A percentile compares a stretch with the other conserved stretches of the same genome.
Evolutionary conservation across 2,797 vertebrate genomes (phyloP).

Genomic region (Apogon talboti): DNA sequence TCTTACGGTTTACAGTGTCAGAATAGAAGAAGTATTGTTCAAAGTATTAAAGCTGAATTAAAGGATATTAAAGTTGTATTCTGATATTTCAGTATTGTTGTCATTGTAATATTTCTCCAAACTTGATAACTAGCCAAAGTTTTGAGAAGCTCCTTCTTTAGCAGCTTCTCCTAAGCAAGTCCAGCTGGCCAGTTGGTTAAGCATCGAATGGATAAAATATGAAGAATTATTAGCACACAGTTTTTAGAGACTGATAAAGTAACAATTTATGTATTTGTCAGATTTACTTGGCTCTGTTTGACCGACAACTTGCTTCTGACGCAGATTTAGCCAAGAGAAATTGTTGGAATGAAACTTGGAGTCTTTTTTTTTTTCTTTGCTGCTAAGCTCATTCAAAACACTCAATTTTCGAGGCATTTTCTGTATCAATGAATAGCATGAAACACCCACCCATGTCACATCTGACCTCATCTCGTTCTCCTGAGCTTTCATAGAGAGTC

Average conservation of each 20-base stretch:
- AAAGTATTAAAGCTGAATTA: neutral
- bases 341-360: slow-evolving; percentile 16
- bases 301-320: neutral
- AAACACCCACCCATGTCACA: slow-evolving; percentile 64
- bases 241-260: neutral
- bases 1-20: neutral
- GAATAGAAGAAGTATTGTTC: neutral
- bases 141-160: neutral
- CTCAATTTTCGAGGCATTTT: slow-evolving; percentile 32
- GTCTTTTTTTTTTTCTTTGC: neutral
- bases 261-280: neutral
- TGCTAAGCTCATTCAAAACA: slow-evolving; percentile 60
- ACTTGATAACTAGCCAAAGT: neutral
- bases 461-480: slow-evolving; percentile 57
- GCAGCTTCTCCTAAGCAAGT: neutral
- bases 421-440: slow-evolving; percentile 67
- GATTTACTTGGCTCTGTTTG: slow-evolving; percentile 2
- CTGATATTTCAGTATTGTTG: neutral
- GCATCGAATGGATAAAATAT: neutral
- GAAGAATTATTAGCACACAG: neutral
- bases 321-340: slow-evolving; percentile 20
- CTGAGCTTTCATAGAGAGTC: slow-evolving; percentile 56
- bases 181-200: neutral
- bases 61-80: neutral
- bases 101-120: neutral